phyloP scores from a whole-genome alignment of 2,888 invertebrate genomes.

The Gryllus longicercus region DNA sequence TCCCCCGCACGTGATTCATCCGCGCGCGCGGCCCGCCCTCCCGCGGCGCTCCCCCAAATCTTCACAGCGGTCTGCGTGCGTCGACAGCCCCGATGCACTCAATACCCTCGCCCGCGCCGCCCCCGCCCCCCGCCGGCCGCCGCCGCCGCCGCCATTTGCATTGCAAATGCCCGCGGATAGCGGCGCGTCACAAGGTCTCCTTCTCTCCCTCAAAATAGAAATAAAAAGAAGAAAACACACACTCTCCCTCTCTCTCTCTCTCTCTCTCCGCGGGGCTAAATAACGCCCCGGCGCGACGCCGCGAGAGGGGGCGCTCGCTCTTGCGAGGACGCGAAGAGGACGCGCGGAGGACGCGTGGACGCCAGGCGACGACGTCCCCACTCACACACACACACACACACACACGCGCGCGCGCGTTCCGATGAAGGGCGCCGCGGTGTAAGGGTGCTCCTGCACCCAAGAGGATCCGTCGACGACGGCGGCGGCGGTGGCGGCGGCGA shows the following conservation, averaged over 20 bases:
- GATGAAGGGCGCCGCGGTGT: too few relatives aligned
- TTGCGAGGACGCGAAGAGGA: too few relatives aligned
- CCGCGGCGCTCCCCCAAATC: background rate
- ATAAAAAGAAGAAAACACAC: conserved; percentile 20
- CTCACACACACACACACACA: too few relatives aligned
- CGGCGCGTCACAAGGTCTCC: conserved; percentile 32
- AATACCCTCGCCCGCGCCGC: background rate
- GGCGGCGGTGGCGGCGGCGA: too few relatives aligned
- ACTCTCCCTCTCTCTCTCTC: conserved; percentile 21
- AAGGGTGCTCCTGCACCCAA: too few relatives aligned
- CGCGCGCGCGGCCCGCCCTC: too few relatives aligned
- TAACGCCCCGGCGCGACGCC: background rate
- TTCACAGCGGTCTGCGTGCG: conserved; percentile 17
- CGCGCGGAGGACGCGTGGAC: too few relatives aligned
- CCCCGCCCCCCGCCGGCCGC: background rate
- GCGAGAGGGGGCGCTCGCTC: too few relatives aligned
- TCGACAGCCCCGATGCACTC: conserved; percentile 8
- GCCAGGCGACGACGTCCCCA: too few relatives aligned
- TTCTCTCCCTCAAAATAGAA: conserved; percentile 27
- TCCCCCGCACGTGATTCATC: background rate
- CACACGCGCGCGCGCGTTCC: too few relatives aligned
- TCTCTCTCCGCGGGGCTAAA: conserved; percentile 19
- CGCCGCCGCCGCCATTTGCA: conserved; percentile 28
- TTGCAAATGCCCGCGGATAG: conserved; percentile 31
- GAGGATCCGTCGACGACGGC: too few relatives aligned